These are phyloP conservation scores for Falco berigora DNA, from an alignment of 2,797 vertebrate species.

Conservation along the genomic window DNA sequence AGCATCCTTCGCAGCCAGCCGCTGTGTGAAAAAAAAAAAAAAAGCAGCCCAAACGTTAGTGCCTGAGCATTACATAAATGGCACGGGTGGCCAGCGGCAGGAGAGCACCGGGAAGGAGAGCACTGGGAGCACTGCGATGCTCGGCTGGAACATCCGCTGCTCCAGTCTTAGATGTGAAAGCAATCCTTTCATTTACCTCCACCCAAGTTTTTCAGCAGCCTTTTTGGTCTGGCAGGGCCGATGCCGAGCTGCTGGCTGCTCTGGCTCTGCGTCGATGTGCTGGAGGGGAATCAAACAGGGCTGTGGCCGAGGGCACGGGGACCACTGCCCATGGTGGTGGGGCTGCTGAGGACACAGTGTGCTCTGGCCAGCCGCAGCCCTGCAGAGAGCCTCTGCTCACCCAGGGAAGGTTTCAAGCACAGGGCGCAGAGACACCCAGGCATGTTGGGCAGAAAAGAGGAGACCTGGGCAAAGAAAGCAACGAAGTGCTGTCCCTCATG, in stretches of 20 bases:
- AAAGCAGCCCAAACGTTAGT: background rate
- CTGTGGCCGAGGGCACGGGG: accelerated
- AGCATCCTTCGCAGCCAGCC: background rate
- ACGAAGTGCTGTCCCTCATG: accelerated
- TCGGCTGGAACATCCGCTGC: background rate
- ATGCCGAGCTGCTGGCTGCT: accelerated
- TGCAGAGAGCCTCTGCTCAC: background rate
- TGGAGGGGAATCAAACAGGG: background rate
- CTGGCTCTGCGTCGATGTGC: background rate
- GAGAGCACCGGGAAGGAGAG: background rate
- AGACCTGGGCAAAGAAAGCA: background rate
- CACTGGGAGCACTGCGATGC: background rate
- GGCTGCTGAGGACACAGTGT: accelerated
- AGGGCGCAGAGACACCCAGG: background rate
- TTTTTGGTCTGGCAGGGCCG: accelerated
- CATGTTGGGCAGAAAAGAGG: background rate
- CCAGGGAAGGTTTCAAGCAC: background rate
- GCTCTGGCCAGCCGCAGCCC: accelerated
- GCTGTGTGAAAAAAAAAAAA: background rate
- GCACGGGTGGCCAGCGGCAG: accelerated
- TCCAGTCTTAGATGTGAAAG: background rate
- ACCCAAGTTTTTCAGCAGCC: background rate
- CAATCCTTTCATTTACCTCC: background rate
- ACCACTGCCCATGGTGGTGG: accelerated
- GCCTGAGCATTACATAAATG: background rate